phyloP scores from a whole-genome alignment of 1,140 invertebrate genomes.

The Bilobella aurantiaca region DNA sequence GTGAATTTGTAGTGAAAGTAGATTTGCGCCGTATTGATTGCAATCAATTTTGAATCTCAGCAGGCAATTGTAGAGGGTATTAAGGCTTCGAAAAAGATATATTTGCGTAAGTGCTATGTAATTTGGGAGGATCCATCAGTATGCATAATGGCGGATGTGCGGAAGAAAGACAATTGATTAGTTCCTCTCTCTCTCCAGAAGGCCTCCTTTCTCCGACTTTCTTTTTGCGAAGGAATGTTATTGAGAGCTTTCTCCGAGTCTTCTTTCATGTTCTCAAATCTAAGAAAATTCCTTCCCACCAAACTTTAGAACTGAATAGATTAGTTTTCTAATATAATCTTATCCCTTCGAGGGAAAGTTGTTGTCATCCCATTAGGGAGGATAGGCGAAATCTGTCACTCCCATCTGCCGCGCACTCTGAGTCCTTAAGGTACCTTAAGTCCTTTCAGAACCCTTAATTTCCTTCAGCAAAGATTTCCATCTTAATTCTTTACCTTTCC shows the following conservation, averaged over 20 bases:
- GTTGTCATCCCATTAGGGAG: conserved; percentile 10
- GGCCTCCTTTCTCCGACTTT: conserved; percentile 6
- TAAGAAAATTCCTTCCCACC: not conserved
- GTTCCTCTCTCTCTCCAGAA: not conserved
- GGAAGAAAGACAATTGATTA: conserved; percentile 13
- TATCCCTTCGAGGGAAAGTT: not conserved
- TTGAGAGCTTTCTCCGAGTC: not conserved
- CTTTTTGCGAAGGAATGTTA: conserved; percentile 2
- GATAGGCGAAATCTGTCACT: conserved; percentile 12
- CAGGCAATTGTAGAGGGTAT: no score
- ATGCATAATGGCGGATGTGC: not conserved
- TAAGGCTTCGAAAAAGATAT: no score
- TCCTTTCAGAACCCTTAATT: not conserved
- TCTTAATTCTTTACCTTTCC: not conserved
- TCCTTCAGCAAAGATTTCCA: not conserved
- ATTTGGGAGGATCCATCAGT: not conserved
- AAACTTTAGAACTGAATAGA: conserved; percentile 10
- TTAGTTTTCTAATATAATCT: conserved; percentile 16
- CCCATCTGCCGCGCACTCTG: conserved; percentile 4
- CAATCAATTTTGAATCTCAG: no score
- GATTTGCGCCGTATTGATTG: no score
- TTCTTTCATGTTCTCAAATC: not conserved
- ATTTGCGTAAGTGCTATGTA: no score
- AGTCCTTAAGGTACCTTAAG: conserved; percentile 4
- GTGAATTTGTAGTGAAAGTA: no score